Conservation (phyloP, 2,888 invertebrate genomes). For the Phrixothrix hirtus region DNA sequence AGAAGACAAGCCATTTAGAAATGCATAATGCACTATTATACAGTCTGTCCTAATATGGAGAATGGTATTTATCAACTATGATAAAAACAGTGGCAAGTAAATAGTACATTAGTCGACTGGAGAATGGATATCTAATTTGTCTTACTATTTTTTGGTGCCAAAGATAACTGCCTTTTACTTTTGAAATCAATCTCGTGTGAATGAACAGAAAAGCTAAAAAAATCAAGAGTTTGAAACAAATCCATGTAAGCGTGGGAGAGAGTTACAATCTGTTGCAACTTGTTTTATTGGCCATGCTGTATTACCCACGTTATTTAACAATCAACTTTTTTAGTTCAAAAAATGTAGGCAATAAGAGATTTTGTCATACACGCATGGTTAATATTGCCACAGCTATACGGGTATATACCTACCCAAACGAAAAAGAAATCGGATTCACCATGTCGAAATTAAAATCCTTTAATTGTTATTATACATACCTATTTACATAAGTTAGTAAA, state of each 20-base stretch:
- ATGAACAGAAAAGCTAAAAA: constrained; percentile 14
- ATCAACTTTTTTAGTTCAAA: constrained; percentile 10
- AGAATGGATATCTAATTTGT: constrained; percentile 18
- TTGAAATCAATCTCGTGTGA: constrained; percentile 15
- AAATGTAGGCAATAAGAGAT: constrained; percentile 1
- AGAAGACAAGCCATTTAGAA: constrained; percentile 10
- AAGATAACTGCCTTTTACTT: constrained; percentile 17
- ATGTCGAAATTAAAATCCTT: too few relatives aligned
- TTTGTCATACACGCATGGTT: constrained; percentile 6
- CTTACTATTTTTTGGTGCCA: constrained; percentile 3
- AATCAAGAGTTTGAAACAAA: constrained; percentile 11
- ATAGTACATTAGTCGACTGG: constrained; percentile 13
- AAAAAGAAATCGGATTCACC: too few relatives aligned
- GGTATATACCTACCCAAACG: too few relatives aligned
- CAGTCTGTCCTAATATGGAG: constrained; percentile 22
- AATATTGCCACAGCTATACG: too few relatives aligned
- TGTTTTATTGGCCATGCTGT: constrained; percentile 13
- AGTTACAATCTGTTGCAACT: constrained; percentile 14
- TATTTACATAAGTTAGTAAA: too few relatives aligned
- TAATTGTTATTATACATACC: too few relatives aligned
- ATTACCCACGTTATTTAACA: constrained; percentile 3
- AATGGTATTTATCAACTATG: constrained; percentile 12
- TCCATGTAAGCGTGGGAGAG: constrained; percentile 16
- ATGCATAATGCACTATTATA: constrained; percentile 24
- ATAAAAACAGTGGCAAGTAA: constrained; percentile 10